These are phyloP conservation scores for Luscinia luscinia DNA, from an alignment of 2,797 vertebrate genomes.

Conservation along the genomic window DNA sequence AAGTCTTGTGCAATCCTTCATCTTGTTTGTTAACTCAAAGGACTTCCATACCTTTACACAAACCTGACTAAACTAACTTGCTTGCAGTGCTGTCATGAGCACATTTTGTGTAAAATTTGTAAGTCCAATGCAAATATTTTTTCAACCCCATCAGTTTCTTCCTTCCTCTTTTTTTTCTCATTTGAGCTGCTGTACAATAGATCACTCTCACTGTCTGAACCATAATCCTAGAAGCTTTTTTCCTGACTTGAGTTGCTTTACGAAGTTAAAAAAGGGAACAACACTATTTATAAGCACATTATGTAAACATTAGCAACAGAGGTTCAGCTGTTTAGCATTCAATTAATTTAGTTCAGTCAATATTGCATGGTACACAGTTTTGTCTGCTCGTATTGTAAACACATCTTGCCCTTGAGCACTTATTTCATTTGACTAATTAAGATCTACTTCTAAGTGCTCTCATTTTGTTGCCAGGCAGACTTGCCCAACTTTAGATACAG, in stretches of 20 bases:
- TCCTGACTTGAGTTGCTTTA: background rate
- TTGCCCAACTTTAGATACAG: background rate
- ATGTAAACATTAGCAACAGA: conserved; percentile 40
- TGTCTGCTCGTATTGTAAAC: conserved; percentile 15
- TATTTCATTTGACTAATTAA: conserved; percentile 57
- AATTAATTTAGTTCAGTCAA: conserved; percentile 62
- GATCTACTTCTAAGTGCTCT: conserved; percentile 41
- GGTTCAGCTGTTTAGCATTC: conserved; percentile 55
- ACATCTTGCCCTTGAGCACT: conserved; percentile 55
- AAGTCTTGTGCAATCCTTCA: background rate
- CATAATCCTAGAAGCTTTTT: background rate
- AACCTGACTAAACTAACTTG: background rate
- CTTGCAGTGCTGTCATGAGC: background rate
- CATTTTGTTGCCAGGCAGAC: conserved; percentile 28
- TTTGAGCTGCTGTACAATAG: background rate
- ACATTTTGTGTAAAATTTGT: background rate
- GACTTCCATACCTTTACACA: background rate
- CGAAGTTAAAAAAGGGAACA: conserved; percentile 46
- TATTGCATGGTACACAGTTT: conserved; percentile 58
- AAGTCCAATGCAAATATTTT: background rate
- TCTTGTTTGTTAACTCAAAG: background rate
- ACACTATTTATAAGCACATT: conserved; percentile 45
- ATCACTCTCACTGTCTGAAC: background rate
- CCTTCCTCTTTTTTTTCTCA: background rate
- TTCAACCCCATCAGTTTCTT: background rate